A percentile compares a stretch with the other conserved stretches of the same genome.
Evolutionary conservation across 2,888 invertebrate genomes (phyloP).

Genomic region (Philhelius pedissequus): DNA sequence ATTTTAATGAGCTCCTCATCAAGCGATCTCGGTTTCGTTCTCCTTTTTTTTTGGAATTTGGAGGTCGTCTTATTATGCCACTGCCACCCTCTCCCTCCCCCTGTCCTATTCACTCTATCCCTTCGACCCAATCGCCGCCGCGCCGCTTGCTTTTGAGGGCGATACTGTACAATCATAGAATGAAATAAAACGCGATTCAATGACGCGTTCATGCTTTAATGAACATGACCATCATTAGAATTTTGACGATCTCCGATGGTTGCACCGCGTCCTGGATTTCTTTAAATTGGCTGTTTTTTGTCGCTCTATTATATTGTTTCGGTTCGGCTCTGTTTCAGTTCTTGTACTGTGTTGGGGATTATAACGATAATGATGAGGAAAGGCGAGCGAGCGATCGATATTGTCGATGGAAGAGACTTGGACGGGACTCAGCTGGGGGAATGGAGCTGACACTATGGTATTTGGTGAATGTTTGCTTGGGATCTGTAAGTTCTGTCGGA

Average conservation of each 20-base stretch:
- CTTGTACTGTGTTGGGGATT: constrained; percentile 35
- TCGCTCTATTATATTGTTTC: constrained; percentile 14
- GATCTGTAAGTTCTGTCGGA: constrained; percentile 2
- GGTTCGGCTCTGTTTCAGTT: constrained; percentile 7
- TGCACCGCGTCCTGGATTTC: constrained; percentile 24
- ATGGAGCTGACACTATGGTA: constrained; percentile 8
- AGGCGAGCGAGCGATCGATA: constrained; percentile 13
- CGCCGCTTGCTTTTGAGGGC: too few species aligned
- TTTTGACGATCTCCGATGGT: constrained; percentile 54
- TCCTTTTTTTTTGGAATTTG: constrained; percentile 60
- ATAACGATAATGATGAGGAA: constrained; percentile 49
- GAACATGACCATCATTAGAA: constrained; percentile 68
- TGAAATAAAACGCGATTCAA: constrained; percentile 31
- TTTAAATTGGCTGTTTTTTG: constrained; percentile 41
- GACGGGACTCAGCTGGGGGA: neutral
- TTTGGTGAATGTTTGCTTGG: constrained; percentile 33
- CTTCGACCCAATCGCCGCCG: too few species aligned
- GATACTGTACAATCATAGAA: constrained; percentile 35
- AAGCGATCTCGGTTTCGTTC: constrained; percentile 57
- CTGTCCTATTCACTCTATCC: neutral
- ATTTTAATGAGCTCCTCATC: constrained; percentile 70
- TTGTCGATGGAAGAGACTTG: neutral
- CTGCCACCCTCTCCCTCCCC: too few species aligned
- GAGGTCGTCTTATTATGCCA: neutral
- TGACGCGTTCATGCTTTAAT: constrained; percentile 60